A percentile compares a stretch with the other conserved stretches of the same genome.
phyloP scores from a whole-genome alignment of 2,888 invertebrate species.

The Orchestes rusci region DNA sequence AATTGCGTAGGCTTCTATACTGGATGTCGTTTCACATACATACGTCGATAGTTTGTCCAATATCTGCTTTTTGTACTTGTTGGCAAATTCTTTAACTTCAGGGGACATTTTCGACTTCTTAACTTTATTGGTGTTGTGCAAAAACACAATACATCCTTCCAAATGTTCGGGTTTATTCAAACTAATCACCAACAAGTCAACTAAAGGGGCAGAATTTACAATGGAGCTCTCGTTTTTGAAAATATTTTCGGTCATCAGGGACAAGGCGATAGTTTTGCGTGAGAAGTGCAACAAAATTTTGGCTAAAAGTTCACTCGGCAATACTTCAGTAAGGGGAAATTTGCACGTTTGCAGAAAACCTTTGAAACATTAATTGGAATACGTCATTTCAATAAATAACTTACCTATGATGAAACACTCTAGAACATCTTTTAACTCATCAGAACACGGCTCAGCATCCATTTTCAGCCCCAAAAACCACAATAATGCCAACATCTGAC shows the following conservation, averaged over 20 bases:
- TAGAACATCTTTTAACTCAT: conserved; percentile 17
- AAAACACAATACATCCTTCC: conserved; percentile 29
- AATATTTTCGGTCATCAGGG: conserved; percentile 32
- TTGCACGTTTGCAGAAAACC: conserved; percentile 32
- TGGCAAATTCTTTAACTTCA: conserved; percentile 28
- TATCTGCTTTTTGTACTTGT: conserved; percentile 27
- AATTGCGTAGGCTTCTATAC: conserved; percentile 24
- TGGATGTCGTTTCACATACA: conserved; percentile 21
- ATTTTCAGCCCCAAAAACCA: conserved; percentile 34
- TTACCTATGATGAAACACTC: conserved; percentile 33
- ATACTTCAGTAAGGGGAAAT: conserved; percentile 22
- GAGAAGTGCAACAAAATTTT: conserved; percentile 30
- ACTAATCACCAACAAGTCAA: conserved; percentile 31
- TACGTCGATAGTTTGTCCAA: conserved; percentile 29
- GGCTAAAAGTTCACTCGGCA: conserved; percentile 28
- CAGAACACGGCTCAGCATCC: conserved; percentile 28
- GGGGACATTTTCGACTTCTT: conserved; percentile 32
- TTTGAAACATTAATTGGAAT: conserved; percentile 23
- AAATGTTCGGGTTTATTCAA: conserved; percentile 30
- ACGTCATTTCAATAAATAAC: conserved; percentile 4
- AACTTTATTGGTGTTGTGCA: conserved; percentile 21
- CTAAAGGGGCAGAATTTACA: conserved; percentile 26
- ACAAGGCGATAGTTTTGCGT: conserved; percentile 30
- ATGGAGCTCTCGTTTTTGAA: conserved; percentile 32
- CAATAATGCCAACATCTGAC: conserved; percentile 32